These are phyloP conservation scores for Rhinoraja longicauda DNA, from an alignment of 2,797 vertebrate species.

Conservation along the genomic window DNA sequence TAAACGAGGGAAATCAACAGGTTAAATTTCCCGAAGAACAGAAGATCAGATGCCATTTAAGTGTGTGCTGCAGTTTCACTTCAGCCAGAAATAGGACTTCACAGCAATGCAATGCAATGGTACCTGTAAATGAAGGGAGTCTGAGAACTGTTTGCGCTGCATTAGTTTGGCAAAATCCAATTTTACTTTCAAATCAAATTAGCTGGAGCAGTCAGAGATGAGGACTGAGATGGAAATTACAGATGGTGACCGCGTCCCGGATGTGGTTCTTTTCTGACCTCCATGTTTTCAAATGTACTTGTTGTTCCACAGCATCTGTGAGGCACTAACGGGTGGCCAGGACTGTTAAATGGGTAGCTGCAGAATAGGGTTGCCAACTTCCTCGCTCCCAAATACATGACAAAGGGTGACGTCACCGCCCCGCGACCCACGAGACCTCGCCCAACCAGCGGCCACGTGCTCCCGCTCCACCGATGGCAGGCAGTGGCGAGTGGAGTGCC, in stretches of 20 bases:
- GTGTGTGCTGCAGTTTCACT: background rate
- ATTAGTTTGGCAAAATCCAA: background rate
- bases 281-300: background rate
- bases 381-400: too few relatives aligned
- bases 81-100: slow-evolving; percentile 7
- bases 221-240: background rate
- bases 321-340: background rate
- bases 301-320: background rate
- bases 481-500: too few relatives aligned
- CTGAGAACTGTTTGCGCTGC: background rate
- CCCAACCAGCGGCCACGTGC: too few relatives aligned
- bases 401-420: too few relatives aligned
- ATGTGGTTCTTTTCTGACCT: background rate
- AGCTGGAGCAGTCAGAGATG: background rate
- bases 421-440: too few relatives aligned
- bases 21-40: slow-evolving; percentile 19
- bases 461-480: too few relatives aligned
- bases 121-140: background rate
- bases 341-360: background rate
- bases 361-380: too few relatives aligned
- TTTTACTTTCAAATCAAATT: background rate
- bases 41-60: background rate
- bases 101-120: background rate
- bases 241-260: background rate
- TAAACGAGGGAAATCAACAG: background rate